Base-by-base conservation (phyloP, 2,888 invertebrate species). In the Xylophagus ater region DNA sequence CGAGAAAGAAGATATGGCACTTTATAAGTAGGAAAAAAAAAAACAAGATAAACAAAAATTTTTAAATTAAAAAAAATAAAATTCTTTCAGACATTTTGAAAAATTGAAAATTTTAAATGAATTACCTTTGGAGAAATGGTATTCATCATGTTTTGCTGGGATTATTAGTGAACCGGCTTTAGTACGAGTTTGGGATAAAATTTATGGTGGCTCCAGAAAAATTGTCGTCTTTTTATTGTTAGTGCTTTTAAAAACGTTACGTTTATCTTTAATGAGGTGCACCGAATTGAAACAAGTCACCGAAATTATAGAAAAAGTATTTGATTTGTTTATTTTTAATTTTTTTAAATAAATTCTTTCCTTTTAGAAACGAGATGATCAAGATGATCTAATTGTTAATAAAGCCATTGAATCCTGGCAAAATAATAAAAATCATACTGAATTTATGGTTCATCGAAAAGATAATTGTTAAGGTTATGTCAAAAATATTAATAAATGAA, bases 331-430 rank as follows among this genome's bases (percentile, higher is more conserved):
- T 26, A 20, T 34, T 28, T 30, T 14, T n/a, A 28, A 21, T 32
- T 19, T 14, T 15, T 32, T 13, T 4, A 23, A 19, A 31, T 32
- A n/a, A 39, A 20, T n/a, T 24, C 30, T 37, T 31, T 32, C 33
- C 32, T 39, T 55, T 29, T 57, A 85, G 84, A 75, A 85, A 49
- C 74, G 81, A 4, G 80, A 84, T 37, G 62, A 65, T 48, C 57
- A 57, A 56, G 85, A 89, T 47, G 88, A 87, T 57, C 74, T 82
- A 3, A 80, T 88, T 43, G 85, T 84, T 0, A 86, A 81, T 55
- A 85, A 88, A 64, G 81, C 86, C 2, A 81, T 89, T 5, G 87
- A 88, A 53, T 69, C 82, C 49, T 87, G 88, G 84, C 85, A 85
- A 56, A 80, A 81, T 56, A 78, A 84, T 58, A 85, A 85, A 40